Base-by-base conservation (phyloP, 1,140 invertebrate genomes). In the Leptinotarsa lineolata region DNA sequence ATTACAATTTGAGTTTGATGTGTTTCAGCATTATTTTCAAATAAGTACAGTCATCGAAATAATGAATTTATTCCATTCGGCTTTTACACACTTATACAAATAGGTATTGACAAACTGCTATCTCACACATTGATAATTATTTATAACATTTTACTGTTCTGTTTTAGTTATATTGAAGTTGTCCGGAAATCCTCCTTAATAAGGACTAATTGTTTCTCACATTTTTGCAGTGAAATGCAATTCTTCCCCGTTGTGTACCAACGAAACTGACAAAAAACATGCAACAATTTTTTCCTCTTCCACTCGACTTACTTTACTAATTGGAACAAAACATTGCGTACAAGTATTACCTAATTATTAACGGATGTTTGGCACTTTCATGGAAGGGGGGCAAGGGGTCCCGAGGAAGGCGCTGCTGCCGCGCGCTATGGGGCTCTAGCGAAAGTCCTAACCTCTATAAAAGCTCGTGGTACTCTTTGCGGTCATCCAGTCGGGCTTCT, bases 371-470 rank as follows among this genome's bases (percentile, higher is more conserved):
- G 48, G 48, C 48, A 54, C 48, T 54, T 68, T 67, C 20, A 67
- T 63, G 12, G 21, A 54, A 45, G 58, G 44, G 39, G 18, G 22
- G 72, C 74, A 75, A 70, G 71, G 77, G 77, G 15, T 54, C 72
- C 58, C n/a, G 45, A 72, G 74, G 72, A 77, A 75, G 72, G 71
- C 75, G 77, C 48, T 54, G 73, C 30, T 21, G 45, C 22, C 71
- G 67, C 68, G 69, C 71, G 70, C 65, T 44, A 39, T 24, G 70
- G 70, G 71, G 44, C 44, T 48, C 46, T 59, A 63, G 77, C 74
- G 77, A 78, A 80, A 79, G 76, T 76, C 70, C 18, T 66, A 61
- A 68, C 70, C 72, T 54, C 74, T 79, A 80, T 80, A 80, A 76
- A 80, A 77, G 68, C 61, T 61, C 61, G 22, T 48, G 63, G 30